These are phyloP conservation scores for Ooceraea biroi DNA, from an alignment of 1,140 invertebrate species.

Conservation along the genomic window DNA sequence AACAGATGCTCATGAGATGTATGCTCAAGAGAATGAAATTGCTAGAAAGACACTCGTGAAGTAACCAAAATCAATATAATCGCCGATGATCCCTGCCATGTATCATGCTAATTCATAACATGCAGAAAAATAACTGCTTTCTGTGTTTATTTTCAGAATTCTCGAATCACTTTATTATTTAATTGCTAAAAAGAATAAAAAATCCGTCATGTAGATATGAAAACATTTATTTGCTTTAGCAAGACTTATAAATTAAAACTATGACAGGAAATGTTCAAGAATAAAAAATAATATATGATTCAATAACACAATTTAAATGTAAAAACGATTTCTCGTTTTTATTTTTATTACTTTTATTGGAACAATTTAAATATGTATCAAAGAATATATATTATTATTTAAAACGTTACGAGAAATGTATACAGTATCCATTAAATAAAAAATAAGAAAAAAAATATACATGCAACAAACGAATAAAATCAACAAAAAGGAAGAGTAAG, in stretches of 20 bases:
- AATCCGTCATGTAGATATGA: not conserved
- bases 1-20: slow-evolving; percentile 79
- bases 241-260: not conserved
- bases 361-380: not conserved
- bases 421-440: not conserved
- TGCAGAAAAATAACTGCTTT: slow-evolving; percentile 71
- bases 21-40: slow-evolving; percentile 60
- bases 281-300: not conserved
- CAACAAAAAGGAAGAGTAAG: not conserved
- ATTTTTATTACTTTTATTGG: not conserved
- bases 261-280: not conserved
- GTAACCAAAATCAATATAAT: slow-evolving; percentile 61
- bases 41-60: slow-evolving; percentile 65
- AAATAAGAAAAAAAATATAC: not conserved
- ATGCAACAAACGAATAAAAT: slow-evolving; percentile 13
- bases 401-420: not conserved
- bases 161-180: not conserved
- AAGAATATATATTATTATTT: slow-evolving; percentile 14
- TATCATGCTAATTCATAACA: slow-evolving; percentile 76
- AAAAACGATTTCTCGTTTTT: not conserved
- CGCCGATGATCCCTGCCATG: slow-evolving; percentile 58
- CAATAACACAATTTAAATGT: not conserved
- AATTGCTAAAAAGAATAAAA: not conserved
- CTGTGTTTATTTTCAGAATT: slow-evolving; percentile 16
- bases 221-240: slow-evolving; percentile 6